Evolutionary conservation across 2,797 vertebrate species (phyloP), one percentile per base, ranked within the genome.

Genomic region (Muscicapa comitata): DNA sequence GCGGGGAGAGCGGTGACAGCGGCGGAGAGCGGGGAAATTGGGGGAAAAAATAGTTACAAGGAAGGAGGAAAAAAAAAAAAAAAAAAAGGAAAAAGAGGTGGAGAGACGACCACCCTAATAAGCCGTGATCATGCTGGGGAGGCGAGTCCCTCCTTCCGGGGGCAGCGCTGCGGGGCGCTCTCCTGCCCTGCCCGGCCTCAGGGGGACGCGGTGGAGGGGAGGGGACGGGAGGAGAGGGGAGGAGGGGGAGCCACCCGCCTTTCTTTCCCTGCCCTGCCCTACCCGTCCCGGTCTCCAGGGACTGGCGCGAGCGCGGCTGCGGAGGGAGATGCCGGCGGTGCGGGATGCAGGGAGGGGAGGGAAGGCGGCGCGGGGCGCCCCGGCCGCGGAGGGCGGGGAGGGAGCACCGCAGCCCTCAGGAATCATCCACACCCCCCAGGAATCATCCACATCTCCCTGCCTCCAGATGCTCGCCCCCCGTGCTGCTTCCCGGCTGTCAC

Each of bases 401-500:
- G 38, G 76, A 40, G 62, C 58, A 54, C 63, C 50, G 54, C 70
- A 29, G 45, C 55, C 37, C 53, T 51, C 47, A 3, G 29, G 26
- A 31, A 31, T 19, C 35, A 18, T 13, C 20, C 61, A 14, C 43
- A 17, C 55, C 17, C 31, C 17, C 45, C 35, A 3, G n/a, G 26
- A 31, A 28, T 23, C 35, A 21, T 13, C 24, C 61, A 14, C 43
- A 18, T 48, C 17, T 29, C 17, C 48, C 35, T 18, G 24, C 47
- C 67, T 42, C 66, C 61, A 38, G 35, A 7, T 50, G 58, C 17
- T 51, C 51, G 61, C 50, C 58, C 23, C 73, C 63, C 47, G 77
- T 79, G 48, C 79, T 14, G 16, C 47, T 78, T 86, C 47, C 48
- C 29, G 63, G 33, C 91, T 88, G 78, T 93, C 98, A 98, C 97